Evolutionary conservation across 2,888 invertebrate species (phyloP).

Genomic region (Tipula confusa): DNA sequence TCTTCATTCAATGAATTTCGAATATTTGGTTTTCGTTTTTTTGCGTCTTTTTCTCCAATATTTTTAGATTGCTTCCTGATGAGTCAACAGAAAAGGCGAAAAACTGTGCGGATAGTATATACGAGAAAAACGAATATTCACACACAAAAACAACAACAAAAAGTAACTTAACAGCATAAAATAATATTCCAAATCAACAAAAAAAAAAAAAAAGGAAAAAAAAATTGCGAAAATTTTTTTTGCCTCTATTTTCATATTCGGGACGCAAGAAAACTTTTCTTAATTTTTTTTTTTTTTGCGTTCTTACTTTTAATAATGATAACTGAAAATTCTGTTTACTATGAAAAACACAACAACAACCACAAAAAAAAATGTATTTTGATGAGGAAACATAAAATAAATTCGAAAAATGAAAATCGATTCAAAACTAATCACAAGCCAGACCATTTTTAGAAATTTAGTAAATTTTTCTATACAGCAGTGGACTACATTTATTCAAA

Average conservation of each 20-base stretch:
- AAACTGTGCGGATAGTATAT: neutral
- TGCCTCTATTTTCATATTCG: neutral
- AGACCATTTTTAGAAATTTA: neutral
- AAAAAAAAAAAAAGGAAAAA: neutral
- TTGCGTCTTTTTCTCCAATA: neutral
- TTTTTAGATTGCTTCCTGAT: constrained; percentile 25
- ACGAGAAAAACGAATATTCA: neutral
- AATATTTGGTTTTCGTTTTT: neutral
- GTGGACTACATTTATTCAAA: too few species aligned
- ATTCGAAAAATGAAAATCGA: neutral
- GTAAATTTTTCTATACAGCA: neutral
- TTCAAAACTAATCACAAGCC: neutral
- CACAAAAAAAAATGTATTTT: neutral
- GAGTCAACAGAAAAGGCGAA: neutral
- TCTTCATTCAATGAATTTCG: constrained; percentile 6
- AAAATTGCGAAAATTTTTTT: neutral
- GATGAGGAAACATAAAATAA: constrained; percentile 1
- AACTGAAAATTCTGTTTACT: neutral
- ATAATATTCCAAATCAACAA: neutral
- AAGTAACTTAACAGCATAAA: neutral
- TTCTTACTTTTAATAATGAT: neutral
- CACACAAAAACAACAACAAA: neutral
- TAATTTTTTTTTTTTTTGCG: neutral
- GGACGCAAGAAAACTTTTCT: neutral
- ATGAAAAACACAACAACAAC: too few species aligned